These are phyloP conservation scores for Portunus trituberculatus DNA, from an alignment of 1,140 invertebrate species.

Conservation along the genomic window DNA sequence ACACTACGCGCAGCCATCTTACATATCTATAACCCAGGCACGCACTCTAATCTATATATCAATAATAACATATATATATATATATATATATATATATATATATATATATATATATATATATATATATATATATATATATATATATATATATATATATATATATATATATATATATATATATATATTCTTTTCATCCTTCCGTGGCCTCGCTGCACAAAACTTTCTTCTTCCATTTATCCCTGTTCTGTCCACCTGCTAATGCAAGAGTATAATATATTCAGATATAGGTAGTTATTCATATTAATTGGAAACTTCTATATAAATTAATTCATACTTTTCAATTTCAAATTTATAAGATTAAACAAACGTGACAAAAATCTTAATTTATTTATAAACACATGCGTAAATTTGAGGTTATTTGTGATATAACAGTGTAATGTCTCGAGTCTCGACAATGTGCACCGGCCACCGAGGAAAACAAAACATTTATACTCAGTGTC, in stretches of 20 bases:
- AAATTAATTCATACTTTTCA: too few species aligned
- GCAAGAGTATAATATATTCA: not conserved
- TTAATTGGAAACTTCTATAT: too few species aligned
- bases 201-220: not conserved
- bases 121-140: slow-evolving; percentile 50
- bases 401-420: too few species aligned
- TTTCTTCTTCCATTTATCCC: slow-evolving; percentile 35
- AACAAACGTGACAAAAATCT: too few species aligned
- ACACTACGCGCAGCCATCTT: not conserved
- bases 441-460: too few species aligned
- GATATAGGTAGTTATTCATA: too few species aligned
- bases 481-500: not conserved
- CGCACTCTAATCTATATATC: not conserved
- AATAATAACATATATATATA: slow-evolving; percentile 32
- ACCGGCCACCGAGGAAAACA: not conserved
- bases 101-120: slow-evolving; percentile 41
- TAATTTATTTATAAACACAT: too few species aligned
- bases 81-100: slow-evolving; percentile 46
- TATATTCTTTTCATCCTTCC: not conserved
- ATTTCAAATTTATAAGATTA: too few species aligned
- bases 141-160: slow-evolving; percentile 59
- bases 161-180: slow-evolving; percentile 56
- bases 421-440: too few species aligned
- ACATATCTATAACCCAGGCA: not conserved
- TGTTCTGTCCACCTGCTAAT: not conserved